Base-by-base conservation (phyloP, 1,140 invertebrate genomes). In the Idris sp. region DNA sequence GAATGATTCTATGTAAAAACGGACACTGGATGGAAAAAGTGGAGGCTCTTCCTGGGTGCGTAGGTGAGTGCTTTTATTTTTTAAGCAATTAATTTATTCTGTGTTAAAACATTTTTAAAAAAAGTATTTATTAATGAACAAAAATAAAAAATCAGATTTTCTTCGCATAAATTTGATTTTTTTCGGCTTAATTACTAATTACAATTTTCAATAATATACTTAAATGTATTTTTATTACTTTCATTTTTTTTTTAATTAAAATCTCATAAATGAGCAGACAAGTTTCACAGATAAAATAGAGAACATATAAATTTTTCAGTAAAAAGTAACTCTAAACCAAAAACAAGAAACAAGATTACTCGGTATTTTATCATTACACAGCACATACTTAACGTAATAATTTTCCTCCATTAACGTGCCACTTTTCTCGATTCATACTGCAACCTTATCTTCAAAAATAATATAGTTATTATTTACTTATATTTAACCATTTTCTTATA, bases 1-100 rank as follows among this genome's bases (percentile, higher is more conserved):
- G 81, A 26, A 84, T 79, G 16, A 74, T 87, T 14, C 76, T 79
- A 35, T 87, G 86, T 38, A 76, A 71, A 16, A 62, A 80, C 18
- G 85, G 85, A 16, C 74, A 74, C 40, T 87, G 86, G 86, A 81
- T 78, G 36, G 84, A 86, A 76, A 85, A 62, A 31, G 56, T 77
- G n/a, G 58, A 79, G 18, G 61, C 56, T 44, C 49, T 87, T 41
- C 83, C 84, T 0, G 76, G 44, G 41, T 87, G 86, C 30, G 54
- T 80, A 31, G 80, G 85, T 87, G 43, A 81, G 79, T 75, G 0
- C 1, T 38, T 26, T 28, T 4, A 19, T 41, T n/a, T 3, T 38
- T 18, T 7, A 26, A 7, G 4, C 6, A 25, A 19, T 9, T 18
- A 18, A 18, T 31, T 8, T 18, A 33, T 19, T 26, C 0, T 13